These are phyloP conservation scores for Pasiphila rectangulata DNA, from an alignment of 2,888 invertebrate species.

Conservation along the genomic window DNA sequence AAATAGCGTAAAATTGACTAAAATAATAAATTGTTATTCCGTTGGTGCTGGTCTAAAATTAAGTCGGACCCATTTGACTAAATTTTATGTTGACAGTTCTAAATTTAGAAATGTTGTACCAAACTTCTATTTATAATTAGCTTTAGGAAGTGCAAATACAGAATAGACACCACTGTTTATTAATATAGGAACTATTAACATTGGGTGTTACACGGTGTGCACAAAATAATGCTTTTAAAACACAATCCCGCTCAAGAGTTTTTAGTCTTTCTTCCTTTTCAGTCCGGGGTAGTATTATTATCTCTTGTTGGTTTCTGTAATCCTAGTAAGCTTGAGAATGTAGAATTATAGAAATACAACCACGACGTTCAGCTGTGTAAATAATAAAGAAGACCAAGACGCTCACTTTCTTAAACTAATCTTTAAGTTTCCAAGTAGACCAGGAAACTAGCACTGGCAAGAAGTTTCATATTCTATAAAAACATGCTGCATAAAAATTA, in stretches of 20 bases:
- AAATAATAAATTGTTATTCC: too few species aligned
- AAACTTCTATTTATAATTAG: too few species aligned
- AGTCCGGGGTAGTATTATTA: not conserved
- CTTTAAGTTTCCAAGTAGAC: constrained; percentile 1
- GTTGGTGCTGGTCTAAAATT: too few species aligned
- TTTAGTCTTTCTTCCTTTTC: not conserved
- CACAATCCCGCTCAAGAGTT: not conserved
- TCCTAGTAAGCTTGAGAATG: not conserved
- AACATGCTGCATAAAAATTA: not conserved
- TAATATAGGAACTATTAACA: too few species aligned
- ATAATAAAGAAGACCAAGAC: not conserved
- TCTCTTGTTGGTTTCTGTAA: not conserved
- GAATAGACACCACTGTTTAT: too few species aligned
- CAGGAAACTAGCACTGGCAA: not conserved
- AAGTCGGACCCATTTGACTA: too few species aligned
- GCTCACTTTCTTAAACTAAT: not conserved
- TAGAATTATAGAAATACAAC: not conserved
- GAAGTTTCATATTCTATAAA: not conserved
- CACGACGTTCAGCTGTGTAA: not conserved
- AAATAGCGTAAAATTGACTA: too few species aligned
- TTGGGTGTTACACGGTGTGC: too few species aligned
- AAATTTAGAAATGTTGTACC: too few species aligned
- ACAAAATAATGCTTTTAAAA: not conserved
- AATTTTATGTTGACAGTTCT: too few species aligned
- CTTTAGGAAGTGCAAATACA: too few species aligned